phyloP scores from a whole-genome alignment of 2,888 invertebrate genomes.

The Chesias legatella region DNA sequence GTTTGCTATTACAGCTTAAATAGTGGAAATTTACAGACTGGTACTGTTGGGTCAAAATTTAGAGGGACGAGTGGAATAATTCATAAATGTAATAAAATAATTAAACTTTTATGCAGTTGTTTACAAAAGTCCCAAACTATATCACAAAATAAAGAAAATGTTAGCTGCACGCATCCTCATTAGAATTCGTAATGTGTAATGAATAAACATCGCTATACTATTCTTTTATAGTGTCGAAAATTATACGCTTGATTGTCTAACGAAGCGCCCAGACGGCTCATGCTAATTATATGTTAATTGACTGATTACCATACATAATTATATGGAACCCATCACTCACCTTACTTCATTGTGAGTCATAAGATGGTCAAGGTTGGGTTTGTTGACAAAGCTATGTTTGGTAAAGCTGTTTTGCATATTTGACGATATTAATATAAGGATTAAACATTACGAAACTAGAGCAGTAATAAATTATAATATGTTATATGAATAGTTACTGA shows the following conservation, averaged over 20 bases:
- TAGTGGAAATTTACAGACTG: no score
- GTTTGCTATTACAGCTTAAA: no score
- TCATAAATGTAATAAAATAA: no score
- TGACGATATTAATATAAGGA: no score
- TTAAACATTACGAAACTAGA: no score
- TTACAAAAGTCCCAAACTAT: neutral
- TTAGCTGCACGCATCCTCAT: slow-evolving; percentile 20
- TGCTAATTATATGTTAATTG: slow-evolving; percentile 19
- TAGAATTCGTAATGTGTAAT: slow-evolving; percentile 25
- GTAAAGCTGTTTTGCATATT: no score
- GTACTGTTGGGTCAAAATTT: no score
- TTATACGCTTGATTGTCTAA: slow-evolving; percentile 2
- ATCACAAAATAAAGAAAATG: neutral
- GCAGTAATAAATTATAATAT: no score
- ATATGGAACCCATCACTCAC: slow-evolving; percentile 17
- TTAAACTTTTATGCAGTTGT: no score
- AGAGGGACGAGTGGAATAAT: no score
- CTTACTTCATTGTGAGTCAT: slow-evolving; percentile 7
- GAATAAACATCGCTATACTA: slow-evolving; percentile 20
- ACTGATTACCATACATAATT: slow-evolving; percentile 18
- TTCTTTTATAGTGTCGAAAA: slow-evolving; percentile 2
- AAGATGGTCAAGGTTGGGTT: slow-evolving; percentile 5
- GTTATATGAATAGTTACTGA: no score
- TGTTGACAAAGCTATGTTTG: slow-evolving; percentile 1
- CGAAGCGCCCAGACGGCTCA: slow-evolving; percentile 5